Percentiles rank a stretch among this genome's conserved stretches.
These are phyloP conservation scores for Artemia sinica DNA, from an alignment of 2,888 invertebrate species.

Conservation along the genomic window DNA sequence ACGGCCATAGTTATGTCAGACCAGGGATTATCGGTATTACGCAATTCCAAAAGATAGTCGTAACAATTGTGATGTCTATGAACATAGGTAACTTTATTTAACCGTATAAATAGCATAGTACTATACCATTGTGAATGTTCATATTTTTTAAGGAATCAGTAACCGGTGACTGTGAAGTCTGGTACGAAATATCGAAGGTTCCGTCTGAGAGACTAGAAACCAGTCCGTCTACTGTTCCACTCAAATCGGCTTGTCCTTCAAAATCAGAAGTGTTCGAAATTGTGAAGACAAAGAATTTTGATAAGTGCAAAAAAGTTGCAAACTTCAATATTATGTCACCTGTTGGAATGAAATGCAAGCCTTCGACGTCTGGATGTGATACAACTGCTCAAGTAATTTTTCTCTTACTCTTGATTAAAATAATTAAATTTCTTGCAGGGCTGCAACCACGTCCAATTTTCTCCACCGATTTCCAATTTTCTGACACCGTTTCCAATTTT, in stretches of 20 bases:
- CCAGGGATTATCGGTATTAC: too few relatives aligned
- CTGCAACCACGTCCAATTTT: too few relatives aligned
- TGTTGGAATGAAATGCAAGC: constrained; percentile 22
- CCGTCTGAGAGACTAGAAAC: constrained; percentile 17
- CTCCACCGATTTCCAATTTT: too few relatives aligned
- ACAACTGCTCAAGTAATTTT: background rate
- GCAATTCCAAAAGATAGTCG: too few relatives aligned
- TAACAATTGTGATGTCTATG: too few relatives aligned
- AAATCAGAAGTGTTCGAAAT: constrained; percentile 27
- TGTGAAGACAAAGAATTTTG: constrained; percentile 33
- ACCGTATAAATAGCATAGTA: too few relatives aligned
- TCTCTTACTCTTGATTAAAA: too few relatives aligned
- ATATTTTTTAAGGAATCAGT: constrained; percentile 14
- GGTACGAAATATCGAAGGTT: constrained; percentile 21
- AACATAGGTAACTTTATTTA: too few relatives aligned
- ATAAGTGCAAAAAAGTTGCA: constrained; percentile 31
- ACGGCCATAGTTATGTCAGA: too few relatives aligned
- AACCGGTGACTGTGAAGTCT: constrained; percentile 21
- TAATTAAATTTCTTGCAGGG: too few relatives aligned
- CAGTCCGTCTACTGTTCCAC: constrained; percentile 17
- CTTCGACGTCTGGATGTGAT: background rate
- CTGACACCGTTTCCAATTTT: too few relatives aligned
- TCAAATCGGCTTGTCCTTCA: background rate
- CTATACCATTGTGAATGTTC: too few relatives aligned
- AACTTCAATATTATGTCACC: constrained; percentile 25